Evolutionary conservation across 92 coral and sea anemone genomes (phyloP).

Genomic region (Phenganax stokvisi): DNA sequence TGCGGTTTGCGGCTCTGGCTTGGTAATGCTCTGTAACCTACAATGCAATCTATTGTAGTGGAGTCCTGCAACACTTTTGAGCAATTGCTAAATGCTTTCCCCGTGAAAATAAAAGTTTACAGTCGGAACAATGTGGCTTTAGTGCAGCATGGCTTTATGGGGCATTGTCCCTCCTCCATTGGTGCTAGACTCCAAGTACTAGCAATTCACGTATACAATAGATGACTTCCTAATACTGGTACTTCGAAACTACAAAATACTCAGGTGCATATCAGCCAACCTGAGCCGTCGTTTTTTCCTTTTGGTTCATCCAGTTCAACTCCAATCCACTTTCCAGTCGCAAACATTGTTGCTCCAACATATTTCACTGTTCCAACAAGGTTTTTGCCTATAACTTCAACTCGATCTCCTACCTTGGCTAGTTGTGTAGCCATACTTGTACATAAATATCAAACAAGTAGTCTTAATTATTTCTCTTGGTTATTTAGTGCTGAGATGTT

Average conservation of each 20-base stretch:
- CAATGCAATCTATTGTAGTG: no score
- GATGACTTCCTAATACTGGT: background rate
- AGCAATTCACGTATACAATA: background rate
- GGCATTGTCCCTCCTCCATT: no score
- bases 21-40: no score
- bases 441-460: background rate
- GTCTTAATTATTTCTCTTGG: background rate
- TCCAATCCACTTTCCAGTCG: conserved; percentile 98
- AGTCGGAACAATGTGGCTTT: no score
- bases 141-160: no score
- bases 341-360: conserved; percentile 94
- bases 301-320: conserved; percentile 84
- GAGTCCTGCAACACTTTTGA: no score
- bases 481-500: background rate
- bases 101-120: no score
- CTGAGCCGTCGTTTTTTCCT: conserved; percentile 98
- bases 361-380: conserved; percentile 84
- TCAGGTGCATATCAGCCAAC: conserved; percentile 35
- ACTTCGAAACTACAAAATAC: background rate
- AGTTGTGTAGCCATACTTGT: conserved; percentile 23
- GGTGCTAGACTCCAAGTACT: no score
- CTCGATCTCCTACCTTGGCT: conserved; percentile 76
- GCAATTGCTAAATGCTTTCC: no score
- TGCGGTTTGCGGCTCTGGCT: no score
- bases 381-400: conserved; percentile 78